Base-by-base conservation (phyloP, 2,888 invertebrate genomes). In the Cybosia mesomella region DNA sequence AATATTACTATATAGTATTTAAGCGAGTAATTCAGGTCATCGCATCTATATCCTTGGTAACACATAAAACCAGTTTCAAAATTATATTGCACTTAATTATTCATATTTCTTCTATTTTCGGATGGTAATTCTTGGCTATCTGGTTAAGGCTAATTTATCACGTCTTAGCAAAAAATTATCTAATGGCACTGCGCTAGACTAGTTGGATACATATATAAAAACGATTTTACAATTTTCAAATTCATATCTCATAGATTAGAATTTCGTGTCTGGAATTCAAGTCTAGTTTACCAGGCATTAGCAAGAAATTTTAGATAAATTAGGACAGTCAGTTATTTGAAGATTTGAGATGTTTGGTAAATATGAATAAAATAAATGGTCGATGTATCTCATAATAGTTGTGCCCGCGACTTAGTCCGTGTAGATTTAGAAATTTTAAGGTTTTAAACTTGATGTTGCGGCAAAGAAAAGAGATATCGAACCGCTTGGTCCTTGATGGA, bases 41-140 rank as follows among this genome's bases (percentile, higher is more conserved):
- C 73, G 66, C 58, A 59, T 67, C 67, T 72, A 43, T 32, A 34
- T 65, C 64, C 49, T 61, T 55, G 73, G 71, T 71, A 64, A 64
- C 57, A 55, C 67, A 67, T 22, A 71, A 69, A 58, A 74, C 72
- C 72, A 34, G 66, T 72, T 75, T 65, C 57, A 59, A 70, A 15
- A 75, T 64, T 68, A 70, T 70, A 53, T 9, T 73, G 70, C 65
- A 67, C 70, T 70, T 66, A 34, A 72, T 71, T 76, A 77, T 60
- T 72, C 65, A 28, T 39, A 70, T 70, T 75, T 72, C 49, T 66
- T 70, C 77, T 73, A 76, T 79, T 81, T 78, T 80, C 74, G 59
- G 69, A 73, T 74, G 76, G 71, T 74, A 64, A 59, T 54, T 69
- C 66, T 59, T 57, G 71, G 69, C 70, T 65, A 79, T 80, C 76